Conservation (phyloP, 2,888 invertebrate genomes). For the Rotaria sp. region DNA sequence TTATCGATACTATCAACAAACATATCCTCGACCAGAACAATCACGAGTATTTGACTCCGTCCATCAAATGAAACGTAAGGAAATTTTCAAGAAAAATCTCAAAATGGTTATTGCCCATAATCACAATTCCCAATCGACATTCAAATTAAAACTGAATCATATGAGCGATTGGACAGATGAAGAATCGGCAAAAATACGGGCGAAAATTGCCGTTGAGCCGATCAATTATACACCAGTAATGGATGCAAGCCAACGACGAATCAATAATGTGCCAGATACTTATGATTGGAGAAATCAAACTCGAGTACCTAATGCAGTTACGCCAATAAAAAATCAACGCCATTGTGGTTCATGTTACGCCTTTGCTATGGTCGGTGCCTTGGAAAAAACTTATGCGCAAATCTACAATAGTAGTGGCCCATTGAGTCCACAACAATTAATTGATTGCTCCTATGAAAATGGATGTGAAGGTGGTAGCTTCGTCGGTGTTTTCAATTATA, state of each 20-base stretch:
- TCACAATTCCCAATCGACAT: neutral
- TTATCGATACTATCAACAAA: no score
- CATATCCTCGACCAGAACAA: no score
- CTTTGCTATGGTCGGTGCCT: neutral
- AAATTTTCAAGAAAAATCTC: no score
- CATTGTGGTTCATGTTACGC: neutral
- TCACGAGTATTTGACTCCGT: no score
- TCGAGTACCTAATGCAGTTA: neutral
- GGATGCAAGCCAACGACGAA: no score
- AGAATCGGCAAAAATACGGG: neutral
- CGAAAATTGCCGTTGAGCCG: no score
- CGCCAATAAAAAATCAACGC: neutral
- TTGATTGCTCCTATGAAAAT: neutral
- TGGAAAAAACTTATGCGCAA: neutral
- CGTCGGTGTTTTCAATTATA: no score
- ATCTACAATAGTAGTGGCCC: neutral
- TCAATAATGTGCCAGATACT: neutral
- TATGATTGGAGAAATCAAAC: conserved; percentile 10
- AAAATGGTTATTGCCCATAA: neutral
- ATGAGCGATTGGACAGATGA: neutral
- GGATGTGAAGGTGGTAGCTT: neutral
- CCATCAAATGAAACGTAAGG: no score
- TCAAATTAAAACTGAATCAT: neutral
- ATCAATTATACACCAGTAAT: no score
- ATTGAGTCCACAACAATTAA: neutral